These are phyloP conservation scores for Lasioglossum vierecki DNA, from an alignment of 2,888 invertebrate species.

Conservation along the genomic window DNA sequence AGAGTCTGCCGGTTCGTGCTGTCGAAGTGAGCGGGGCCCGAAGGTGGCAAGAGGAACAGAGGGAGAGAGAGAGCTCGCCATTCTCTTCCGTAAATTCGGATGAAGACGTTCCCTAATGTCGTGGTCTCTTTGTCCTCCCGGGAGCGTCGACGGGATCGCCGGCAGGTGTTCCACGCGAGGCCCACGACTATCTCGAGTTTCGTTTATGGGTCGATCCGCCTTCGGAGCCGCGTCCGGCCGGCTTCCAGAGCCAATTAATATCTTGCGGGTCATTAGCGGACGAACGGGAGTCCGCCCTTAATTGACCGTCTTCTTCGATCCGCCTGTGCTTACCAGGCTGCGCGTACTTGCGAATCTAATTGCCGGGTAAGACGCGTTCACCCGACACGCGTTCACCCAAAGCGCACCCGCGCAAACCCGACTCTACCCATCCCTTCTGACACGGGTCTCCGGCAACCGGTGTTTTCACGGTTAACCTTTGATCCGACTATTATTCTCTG, in stretches of 20 bases:
- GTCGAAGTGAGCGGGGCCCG: background rate
- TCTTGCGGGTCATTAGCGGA: conserved; percentile 74
- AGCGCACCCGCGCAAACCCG: background rate
- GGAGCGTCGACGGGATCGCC: conserved; percentile 45
- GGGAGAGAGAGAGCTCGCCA: background rate
- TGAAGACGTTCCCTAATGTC: conserved; percentile 52
- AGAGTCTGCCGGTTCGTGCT: background rate
- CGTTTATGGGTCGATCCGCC: conserved; percentile 62
- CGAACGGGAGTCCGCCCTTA: conserved; percentile 70
- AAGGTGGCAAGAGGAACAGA: background rate
- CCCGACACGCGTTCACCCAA: conserved; percentile 11
- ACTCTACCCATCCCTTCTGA: background rate
- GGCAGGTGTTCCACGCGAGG: conserved; percentile 61
- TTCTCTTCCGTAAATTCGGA: conserved; percentile 16
- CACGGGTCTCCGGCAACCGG: background rate
- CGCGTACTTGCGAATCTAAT: conserved; percentile 60
- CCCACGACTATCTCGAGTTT: conserved; percentile 61
- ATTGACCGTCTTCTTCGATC: conserved; percentile 68
- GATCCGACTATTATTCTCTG: background rate
- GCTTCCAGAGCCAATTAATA: conserved; percentile 73
- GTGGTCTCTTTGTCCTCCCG: conserved; percentile 42
- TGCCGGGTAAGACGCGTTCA: conserved; percentile 53
- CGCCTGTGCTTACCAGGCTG: conserved; percentile 17
- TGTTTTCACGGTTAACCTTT: background rate
- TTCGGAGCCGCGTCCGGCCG: conserved; percentile 47